Percentiles rank a stretch among this genome's conserved stretches.
Evolutionary conservation across 2,797 vertebrate species (phyloP).

Genomic region (Perdix hodgsoniae): DNA sequence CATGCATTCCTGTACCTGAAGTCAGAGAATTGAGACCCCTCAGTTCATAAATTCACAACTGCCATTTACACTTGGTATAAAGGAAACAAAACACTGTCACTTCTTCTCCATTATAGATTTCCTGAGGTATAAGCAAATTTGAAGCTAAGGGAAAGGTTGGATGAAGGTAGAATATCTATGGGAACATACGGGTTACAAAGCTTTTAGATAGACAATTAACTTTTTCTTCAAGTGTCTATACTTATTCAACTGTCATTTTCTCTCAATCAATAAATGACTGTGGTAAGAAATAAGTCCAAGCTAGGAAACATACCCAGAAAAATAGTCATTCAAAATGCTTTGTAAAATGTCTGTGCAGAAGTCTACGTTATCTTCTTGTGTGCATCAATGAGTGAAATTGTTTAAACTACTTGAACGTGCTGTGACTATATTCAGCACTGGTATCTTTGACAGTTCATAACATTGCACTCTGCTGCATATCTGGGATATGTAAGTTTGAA

Average conservation of each 20-base stretch:
- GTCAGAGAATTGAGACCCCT: background rate
- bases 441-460: background rate
- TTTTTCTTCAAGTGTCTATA: background rate
- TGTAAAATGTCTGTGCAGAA: background rate
- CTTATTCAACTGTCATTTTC: background rate
- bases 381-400: background rate
- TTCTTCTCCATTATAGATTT: background rate
- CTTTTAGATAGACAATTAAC: background rate
- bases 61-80: rapidly evolving
- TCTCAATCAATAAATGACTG: background rate
- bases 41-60: background rate
- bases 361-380: background rate
- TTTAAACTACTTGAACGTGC: background rate
- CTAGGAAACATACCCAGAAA: background rate
- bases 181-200: background rate
- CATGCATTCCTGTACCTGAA: background rate
- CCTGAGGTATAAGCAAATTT: background rate
- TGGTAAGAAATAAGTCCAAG: background rate
- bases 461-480: background rate
- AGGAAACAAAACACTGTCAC: background rate
- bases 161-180: background rate
- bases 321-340: background rate
- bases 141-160: background rate
- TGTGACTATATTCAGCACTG: background rate
- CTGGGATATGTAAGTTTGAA: background rate